Conservation (phyloP, 2,113 vertebrate genomes). For the Sebastes fasciatus region DNA sequence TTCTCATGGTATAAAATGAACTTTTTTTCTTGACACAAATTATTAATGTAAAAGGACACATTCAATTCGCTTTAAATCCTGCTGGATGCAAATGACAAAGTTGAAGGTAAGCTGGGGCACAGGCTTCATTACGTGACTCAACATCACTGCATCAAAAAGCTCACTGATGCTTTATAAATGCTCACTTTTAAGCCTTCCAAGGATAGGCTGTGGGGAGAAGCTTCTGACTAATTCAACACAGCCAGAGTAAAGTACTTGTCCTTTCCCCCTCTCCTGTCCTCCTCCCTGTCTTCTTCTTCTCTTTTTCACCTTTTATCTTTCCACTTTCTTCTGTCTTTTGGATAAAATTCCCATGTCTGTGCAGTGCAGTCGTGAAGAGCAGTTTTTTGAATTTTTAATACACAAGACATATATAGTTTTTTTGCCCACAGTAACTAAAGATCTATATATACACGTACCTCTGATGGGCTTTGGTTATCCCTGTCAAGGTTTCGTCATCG, state of each 20-base stretch:
- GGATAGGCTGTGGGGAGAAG: conserved; percentile 34
- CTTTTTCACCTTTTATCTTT: conserved; percentile 12
- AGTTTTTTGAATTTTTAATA: not conserved
- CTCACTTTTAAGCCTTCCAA: conserved; percentile 35
- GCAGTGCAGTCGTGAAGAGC: not conserved
- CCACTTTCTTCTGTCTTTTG: not conserved
- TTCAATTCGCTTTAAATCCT: conserved; percentile 17
- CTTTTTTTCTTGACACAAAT: not conserved
- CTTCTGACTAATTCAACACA: conserved; percentile 37
- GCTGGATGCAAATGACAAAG: not conserved
- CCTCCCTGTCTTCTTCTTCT: not conserved
- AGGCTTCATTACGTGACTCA: conserved; percentile 34
- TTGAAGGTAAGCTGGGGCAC: conserved; percentile 16
- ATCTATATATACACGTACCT: not conserved
- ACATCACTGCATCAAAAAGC: conserved; percentile 22
- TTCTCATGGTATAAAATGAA: not conserved
- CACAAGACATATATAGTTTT: not conserved
- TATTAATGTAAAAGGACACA: conserved; percentile 26
- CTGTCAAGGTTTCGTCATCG: not conserved
- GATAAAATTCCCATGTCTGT: not conserved
- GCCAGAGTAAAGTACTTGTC: conserved; percentile 7
- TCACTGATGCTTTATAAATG: conserved; percentile 50
- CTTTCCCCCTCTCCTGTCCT: not conserved
- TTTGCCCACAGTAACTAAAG: not conserved
- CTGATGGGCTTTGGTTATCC: not conserved